Percentiles rank a stretch among this genome's conserved stretches.
Conservation (phyloP, 2,888 invertebrate genomes). For the Apoda limacodes region DNA sequence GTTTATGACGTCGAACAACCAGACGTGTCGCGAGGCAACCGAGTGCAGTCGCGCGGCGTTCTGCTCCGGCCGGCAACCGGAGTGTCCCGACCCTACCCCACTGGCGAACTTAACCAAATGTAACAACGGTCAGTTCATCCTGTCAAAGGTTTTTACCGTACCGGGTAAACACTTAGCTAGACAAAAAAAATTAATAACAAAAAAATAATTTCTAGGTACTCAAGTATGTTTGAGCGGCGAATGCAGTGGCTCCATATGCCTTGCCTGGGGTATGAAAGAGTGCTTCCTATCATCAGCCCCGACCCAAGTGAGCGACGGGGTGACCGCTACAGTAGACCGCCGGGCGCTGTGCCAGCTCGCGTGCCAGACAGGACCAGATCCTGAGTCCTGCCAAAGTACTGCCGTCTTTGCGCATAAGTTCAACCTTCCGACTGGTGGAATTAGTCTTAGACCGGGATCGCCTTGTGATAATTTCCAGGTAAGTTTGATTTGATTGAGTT, state of each 20-base stretch:
- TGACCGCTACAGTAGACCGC: constrained; percentile 76
- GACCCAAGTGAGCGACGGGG: constrained; percentile 61
- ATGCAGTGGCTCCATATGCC: constrained; percentile 95
- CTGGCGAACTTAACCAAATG: constrained; percentile 93
- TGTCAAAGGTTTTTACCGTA: no score
- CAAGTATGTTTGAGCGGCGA: constrained; percentile 90
- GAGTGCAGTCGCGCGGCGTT: constrained; percentile 91
- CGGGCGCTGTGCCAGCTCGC: constrained; percentile 95
- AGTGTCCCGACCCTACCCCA: constrained; percentile 87
- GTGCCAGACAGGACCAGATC: constrained; percentile 88
- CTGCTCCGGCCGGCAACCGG: constrained; percentile 87
- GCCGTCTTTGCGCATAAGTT: constrained; percentile 84
- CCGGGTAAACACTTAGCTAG: no score
- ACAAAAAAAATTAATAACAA: no score
- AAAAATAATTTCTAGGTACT: no score
- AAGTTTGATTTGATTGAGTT: no score
- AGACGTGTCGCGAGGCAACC: constrained; percentile 84
- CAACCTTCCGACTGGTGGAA: constrained; percentile 82
- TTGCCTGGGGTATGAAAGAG: constrained; percentile 93
- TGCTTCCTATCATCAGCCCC: constrained; percentile 92
- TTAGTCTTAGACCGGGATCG: constrained; percentile 92
- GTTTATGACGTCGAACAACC: constrained; percentile 76
- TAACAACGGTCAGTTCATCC: constrained; percentile 82
- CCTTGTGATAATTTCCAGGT: constrained; percentile 99
- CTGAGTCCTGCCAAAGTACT: constrained; percentile 83